These are phyloP conservation scores for Cyaniris semiargus DNA, from an alignment of 2,888 invertebrate species.

Conservation along the genomic window DNA sequence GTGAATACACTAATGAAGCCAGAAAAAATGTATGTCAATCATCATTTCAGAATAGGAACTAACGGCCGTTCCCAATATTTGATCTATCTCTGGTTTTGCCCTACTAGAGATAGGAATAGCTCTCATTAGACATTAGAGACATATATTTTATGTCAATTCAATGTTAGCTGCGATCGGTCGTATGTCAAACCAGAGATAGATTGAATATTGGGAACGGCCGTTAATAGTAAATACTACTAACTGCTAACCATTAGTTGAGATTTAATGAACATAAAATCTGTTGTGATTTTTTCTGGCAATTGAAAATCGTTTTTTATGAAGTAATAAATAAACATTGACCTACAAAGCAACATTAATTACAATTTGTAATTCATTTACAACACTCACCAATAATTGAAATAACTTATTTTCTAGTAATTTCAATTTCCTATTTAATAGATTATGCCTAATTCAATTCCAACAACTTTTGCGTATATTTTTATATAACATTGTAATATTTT, in stretches of 20 bases:
- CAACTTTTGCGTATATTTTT: slow-evolving; percentile 49
- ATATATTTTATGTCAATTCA: no score
- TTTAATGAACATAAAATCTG: not conserved
- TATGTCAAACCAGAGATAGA: no score
- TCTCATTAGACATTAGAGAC: no score
- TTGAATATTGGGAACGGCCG: no score
- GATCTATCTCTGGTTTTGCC: no score
- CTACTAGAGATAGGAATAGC: no score
- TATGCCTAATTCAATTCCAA: slow-evolving; percentile 52
- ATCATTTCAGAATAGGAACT: no score
- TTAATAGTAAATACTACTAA: no score
- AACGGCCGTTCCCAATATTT: no score
- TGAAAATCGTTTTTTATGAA: not conserved
- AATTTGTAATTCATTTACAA: not conserved
- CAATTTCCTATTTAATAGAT: slow-evolving; percentile 42
- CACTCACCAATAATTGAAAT: slow-evolving; percentile 11
- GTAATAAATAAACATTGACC: not conserved
- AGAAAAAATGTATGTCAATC: not conserved
- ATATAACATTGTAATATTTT: slow-evolving; percentile 23
- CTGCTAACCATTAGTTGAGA: no score
- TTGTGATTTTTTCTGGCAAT: not conserved
- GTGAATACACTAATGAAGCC: not conserved
- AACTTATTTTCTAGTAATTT: slow-evolving; percentile 22
- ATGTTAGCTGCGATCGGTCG: no score
- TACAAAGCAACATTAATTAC: slow-evolving; percentile 22